Percentiles rank a stretch among this genome's conserved stretches.
Conservation (phyloP, 1,140 invertebrate genomes). For the Penaeus vannamei region DNA sequence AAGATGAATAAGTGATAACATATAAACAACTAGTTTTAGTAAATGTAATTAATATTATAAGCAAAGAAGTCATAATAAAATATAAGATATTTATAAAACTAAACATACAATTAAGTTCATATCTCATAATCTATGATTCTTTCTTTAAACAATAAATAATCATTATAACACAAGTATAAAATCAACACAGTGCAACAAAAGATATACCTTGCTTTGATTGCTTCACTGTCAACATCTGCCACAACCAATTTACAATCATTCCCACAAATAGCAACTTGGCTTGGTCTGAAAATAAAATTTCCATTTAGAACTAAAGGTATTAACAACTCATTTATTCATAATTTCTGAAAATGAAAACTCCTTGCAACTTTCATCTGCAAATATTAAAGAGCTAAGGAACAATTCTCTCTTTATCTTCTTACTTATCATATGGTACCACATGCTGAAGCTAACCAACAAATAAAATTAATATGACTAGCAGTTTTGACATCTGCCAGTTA, state of each 20-base stretch:
- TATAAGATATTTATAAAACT: too few relatives aligned
- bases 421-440: too few relatives aligned
- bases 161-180: neutral
- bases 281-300: constrained; percentile 40
- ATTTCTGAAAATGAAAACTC: neutral
- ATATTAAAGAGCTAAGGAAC: neutral
- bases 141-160: too few relatives aligned
- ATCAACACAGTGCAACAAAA: neutral
- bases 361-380: neutral
- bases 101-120: too few relatives aligned
- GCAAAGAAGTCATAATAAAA: too few relatives aligned
- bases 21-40: too few relatives aligned
- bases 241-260: constrained; percentile 52
- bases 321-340: neutral
- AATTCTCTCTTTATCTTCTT: too few relatives aligned
- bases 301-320: neutral
- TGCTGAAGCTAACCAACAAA: too few relatives aligned
- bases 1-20: neutral
- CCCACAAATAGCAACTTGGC: constrained; percentile 49
- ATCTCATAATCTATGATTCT: too few relatives aligned
- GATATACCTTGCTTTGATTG: constrained; percentile 22
- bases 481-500: too few relatives aligned
- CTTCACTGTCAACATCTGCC: constrained; percentile 27
- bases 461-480: too few relatives aligned
- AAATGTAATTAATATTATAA: too few relatives aligned